phyloP scores from a whole-genome alignment of 2,888 invertebrate genomes.

The Pammene fasciana region DNA sequence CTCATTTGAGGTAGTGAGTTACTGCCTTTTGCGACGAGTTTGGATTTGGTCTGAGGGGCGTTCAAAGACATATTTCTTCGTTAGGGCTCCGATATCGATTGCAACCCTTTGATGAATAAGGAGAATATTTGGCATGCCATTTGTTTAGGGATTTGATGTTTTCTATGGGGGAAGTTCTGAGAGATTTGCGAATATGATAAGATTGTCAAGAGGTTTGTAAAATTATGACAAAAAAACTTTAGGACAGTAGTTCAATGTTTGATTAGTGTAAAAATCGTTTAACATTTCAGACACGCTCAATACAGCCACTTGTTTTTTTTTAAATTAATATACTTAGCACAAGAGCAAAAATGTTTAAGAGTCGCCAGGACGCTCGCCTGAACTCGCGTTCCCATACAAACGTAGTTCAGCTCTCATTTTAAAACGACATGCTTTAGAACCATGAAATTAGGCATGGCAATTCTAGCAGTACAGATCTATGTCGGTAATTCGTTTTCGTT shows the following conservation, averaged over 20 bases:
- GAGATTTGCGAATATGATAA: conserved; percentile 13
- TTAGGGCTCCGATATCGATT: conserved; percentile 56
- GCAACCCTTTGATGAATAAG: conserved; percentile 45
- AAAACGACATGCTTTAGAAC: too few relatives aligned
- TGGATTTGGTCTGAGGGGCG: conserved; percentile 26
- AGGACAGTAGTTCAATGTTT: background rate
- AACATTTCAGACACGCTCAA: too few relatives aligned
- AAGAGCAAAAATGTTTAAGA: too few relatives aligned
- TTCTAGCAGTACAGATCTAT: too few relatives aligned
- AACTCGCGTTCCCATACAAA: too few relatives aligned
- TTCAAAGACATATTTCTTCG: conserved; percentile 61
- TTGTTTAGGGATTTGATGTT: conserved; percentile 33
- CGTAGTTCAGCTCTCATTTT: too few relatives aligned
- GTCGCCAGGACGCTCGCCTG: too few relatives aligned
- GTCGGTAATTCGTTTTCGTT: too few relatives aligned
- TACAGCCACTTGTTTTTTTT: too few relatives aligned
- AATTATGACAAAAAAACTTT: background rate
- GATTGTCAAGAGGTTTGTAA: background rate
- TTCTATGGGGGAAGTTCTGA: conserved; percentile 23
- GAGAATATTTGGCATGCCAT: conserved; percentile 34
- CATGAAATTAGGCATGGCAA: too few relatives aligned
- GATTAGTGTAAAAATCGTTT: background rate
- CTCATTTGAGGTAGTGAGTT: background rate
- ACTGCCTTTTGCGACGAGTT: background rate
- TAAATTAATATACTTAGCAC: too few relatives aligned